Evolutionary conservation across 2,888 invertebrate genomes (phyloP).

Genomic region (Crepidodera aurea): DNA sequence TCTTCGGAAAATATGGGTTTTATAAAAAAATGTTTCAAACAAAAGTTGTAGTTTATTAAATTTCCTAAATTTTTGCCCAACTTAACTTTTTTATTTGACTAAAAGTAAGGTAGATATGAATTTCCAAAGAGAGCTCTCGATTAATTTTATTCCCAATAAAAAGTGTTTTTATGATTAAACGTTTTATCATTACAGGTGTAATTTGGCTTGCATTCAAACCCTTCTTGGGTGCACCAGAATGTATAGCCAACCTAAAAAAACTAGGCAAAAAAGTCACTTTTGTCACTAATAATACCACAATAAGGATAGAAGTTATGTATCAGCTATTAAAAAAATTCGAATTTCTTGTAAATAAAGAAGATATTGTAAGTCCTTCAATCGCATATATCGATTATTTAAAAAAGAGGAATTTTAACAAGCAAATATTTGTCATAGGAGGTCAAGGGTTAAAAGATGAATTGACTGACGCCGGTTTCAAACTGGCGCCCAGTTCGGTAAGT

Average conservation of each 20-base stretch:
- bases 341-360: constrained; percentile 52
- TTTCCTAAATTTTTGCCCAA: too few species aligned
- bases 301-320: constrained; percentile 55
- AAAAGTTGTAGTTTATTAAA: too few species aligned
- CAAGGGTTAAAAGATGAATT: constrained; percentile 58
- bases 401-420: constrained; percentile 63
- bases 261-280: constrained; percentile 62
- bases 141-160: too few species aligned
- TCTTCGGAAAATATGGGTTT: too few species aligned
- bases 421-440: constrained; percentile 63
- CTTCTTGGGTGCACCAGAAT: constrained; percentile 61
- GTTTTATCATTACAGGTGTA: too few species aligned
- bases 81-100: too few species aligned
- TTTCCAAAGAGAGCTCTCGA: too few species aligned
- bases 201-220: constrained; percentile 60
- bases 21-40: too few species aligned
- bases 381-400: constrained; percentile 66
- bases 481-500: constrained; percentile 59
- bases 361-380: constrained; percentile 63
- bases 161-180: too few species aligned
- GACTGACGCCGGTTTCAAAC: constrained; percentile 61
- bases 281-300: constrained; percentile 49
- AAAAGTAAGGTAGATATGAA: too few species aligned
- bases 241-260: constrained; percentile 61
- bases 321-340: constrained; percentile 36